A percentile compares a stretch with the other conserved stretches of the same genome.
These are phyloP conservation scores for Rhineura floridana DNA, from an alignment of 2,113 vertebrate genomes.

Conservation along the genomic window DNA sequence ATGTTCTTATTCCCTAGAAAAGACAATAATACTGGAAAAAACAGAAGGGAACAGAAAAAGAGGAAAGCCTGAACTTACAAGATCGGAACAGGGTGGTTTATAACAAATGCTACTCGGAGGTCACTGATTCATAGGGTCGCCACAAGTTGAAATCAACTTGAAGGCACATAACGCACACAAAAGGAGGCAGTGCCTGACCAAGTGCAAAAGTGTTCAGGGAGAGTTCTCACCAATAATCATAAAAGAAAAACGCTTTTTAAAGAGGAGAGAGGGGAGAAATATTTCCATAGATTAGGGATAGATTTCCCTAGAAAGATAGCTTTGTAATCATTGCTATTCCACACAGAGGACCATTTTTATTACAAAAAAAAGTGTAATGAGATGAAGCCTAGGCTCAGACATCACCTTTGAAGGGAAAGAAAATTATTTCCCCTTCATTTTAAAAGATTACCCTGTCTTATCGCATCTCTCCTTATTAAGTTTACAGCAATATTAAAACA, in stretches of 20 bases:
- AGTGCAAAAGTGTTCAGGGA: not conserved
- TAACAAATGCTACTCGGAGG: too few relatives aligned
- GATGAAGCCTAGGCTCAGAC: slow-evolving; percentile 61
- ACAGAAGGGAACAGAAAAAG: too few relatives aligned
- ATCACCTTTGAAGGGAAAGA: slow-evolving; percentile 61
- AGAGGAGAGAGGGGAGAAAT: slow-evolving; percentile 51
- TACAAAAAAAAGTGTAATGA: slow-evolving; percentile 62
- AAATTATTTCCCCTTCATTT: slow-evolving; percentile 70
- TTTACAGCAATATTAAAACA: slow-evolving; percentile 76
- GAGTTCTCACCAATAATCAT: slow-evolving; percentile 49
- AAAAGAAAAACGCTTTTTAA: slow-evolving; percentile 54
- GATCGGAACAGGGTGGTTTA: too few relatives aligned
- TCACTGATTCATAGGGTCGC: too few relatives aligned
- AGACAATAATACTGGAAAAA: too few relatives aligned
- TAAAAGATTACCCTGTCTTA: slow-evolving; percentile 66
- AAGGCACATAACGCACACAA: too few relatives aligned
- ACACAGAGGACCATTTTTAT: slow-evolving; percentile 62
- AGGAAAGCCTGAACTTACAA: too few relatives aligned
- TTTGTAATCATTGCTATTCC: slow-evolving; percentile 60
- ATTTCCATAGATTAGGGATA: slow-evolving; percentile 56
- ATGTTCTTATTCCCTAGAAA: too few relatives aligned
- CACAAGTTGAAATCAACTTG: too few relatives aligned
- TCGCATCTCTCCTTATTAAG: slow-evolving; percentile 72
- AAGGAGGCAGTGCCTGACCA: not conserved
- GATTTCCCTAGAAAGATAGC: slow-evolving; percentile 55